phyloP scores from a whole-genome alignment of 2,888 invertebrate genomes.

The Elysia crispata region DNA sequence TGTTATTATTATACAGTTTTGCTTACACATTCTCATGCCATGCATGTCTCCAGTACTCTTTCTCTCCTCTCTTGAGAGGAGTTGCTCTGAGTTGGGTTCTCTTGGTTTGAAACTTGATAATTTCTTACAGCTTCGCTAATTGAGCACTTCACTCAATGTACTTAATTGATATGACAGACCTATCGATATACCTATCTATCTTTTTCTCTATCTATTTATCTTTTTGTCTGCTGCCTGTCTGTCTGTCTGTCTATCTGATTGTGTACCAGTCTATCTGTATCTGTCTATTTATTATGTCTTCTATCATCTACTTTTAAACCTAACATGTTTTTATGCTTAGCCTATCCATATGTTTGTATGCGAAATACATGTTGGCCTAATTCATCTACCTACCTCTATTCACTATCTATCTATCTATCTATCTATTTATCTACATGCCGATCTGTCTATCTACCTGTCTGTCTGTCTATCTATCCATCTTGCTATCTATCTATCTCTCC shows the following conservation, averaged over 20 bases:
- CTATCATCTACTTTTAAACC: too few species aligned
- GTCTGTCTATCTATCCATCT: slow-evolving; percentile 35
- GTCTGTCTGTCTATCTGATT: slow-evolving; percentile 31
- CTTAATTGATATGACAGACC: too few species aligned
- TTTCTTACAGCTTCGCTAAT: too few species aligned
- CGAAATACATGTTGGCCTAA: too few species aligned
- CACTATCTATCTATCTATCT: slow-evolving; percentile 35
- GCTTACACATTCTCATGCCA: too few species aligned
- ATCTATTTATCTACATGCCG: slow-evolving; percentile 35
- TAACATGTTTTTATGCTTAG: too few species aligned
- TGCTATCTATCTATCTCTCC: slow-evolving; percentile 16
- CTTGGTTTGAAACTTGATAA: too few species aligned
- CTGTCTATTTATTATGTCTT: slow-evolving; percentile 5
- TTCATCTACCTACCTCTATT: slow-evolving; percentile 7
- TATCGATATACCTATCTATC: slow-evolving; percentile 23
- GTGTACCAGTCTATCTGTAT: slow-evolving; percentile 36
- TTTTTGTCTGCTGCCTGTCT: slow-evolving; percentile 36
- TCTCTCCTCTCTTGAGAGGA: too few species aligned
- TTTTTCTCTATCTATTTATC: slow-evolving; percentile 35
- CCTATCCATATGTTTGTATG: too few species aligned
- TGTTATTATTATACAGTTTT: background rate
- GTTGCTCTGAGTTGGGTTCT: too few species aligned
- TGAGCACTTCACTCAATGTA: too few species aligned
- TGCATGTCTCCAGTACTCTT: too few species aligned
- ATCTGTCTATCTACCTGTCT: slow-evolving; percentile 35